phyloP scores from a whole-genome alignment of 2,888 invertebrate genomes.

The Arrhopalites spinosus region DNA sequence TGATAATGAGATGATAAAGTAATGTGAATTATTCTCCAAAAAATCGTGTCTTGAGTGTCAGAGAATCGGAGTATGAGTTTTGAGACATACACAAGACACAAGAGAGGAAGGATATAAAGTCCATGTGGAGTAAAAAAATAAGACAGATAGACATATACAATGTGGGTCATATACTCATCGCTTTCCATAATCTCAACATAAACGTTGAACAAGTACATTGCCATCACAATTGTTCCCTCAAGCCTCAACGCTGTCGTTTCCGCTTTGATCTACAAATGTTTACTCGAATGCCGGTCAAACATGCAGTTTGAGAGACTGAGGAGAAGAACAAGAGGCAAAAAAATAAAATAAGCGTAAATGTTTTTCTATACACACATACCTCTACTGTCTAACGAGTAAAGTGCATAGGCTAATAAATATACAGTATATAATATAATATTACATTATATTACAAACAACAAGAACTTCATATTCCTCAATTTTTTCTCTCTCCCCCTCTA shows the following conservation, averaged over 20 bases:
- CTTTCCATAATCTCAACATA: constrained; percentile 35
- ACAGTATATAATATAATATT: background rate
- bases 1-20: constrained; percentile 22
- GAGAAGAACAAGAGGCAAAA: background rate
- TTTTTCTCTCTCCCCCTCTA: background rate
- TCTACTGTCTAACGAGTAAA: background rate
- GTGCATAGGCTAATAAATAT: background rate
- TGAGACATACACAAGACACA: background rate
- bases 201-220: constrained; percentile 3
- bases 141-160: constrained; percentile 12
- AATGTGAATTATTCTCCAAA: constrained; percentile 24
- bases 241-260: constrained; percentile 21
- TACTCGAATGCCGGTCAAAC: constrained; percentile 26
- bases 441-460: background rate
- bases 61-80: constrained; percentile 18
- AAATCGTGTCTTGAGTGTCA: constrained; percentile 34
- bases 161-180: constrained; percentile 30
- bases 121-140: background rate
- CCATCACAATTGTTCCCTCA: constrained; percentile 27
- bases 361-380: no score
- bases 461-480: background rate
- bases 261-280: constrained; percentile 30
- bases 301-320: constrained; percentile 5
- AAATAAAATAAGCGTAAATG: background rate
- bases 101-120: background rate